Evolutionary conservation across 2,888 invertebrate species (phyloP), one percentile per base, ranked within the genome.

Genomic region (Aethes cnicana): DNA sequence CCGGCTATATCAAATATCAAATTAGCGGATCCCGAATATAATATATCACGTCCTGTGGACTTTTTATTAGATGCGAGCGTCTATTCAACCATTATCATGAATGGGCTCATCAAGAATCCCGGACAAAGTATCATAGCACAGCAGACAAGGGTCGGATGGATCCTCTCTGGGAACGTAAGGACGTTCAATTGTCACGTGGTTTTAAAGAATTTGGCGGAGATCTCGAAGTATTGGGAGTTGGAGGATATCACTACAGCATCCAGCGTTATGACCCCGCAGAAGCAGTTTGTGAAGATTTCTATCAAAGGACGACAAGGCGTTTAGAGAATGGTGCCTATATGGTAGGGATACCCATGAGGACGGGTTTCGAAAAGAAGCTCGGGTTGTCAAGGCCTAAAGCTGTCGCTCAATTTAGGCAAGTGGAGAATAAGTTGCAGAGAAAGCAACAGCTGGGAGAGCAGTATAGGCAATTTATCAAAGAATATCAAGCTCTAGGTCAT

Each of bases 1-100:
- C 41, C 49, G 18, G 55, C 58, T 37, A 17, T 60, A 2, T 49
- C 54, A 20, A 18, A 54, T 16, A 47, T 61, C 3, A 12, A 47
- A 2, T 26, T 61, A 3, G 61, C 57, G 2, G 61, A 61, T 36
- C 61, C 61, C 0, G 52, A 58, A 0, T 61, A 54, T 14, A 52
- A 52, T 11, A 8, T 52, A 1, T 52, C 52, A 0, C 23, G 16
- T 18, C 37, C 37, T 6, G 28, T 43, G 3, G 53, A 53, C 20
- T 18, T 53, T 11, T 25, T 52, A 3, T 9, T 46, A 12, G 44
- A 46, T 33, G 44, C 44, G 3, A 43, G 21, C 4, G 17, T 50
- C 0, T 50, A 50, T 16, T 50, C 50, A 7, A 23, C 43, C 1
- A 49, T 49, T 0, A 32, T 49, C 7, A 41, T 49, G 32, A 30